Evolutionary conservation across 2,888 invertebrate genomes (phyloP), one percentile per base, ranked within the genome.

Genomic region (Sarcophaga caerulescens): DNA sequence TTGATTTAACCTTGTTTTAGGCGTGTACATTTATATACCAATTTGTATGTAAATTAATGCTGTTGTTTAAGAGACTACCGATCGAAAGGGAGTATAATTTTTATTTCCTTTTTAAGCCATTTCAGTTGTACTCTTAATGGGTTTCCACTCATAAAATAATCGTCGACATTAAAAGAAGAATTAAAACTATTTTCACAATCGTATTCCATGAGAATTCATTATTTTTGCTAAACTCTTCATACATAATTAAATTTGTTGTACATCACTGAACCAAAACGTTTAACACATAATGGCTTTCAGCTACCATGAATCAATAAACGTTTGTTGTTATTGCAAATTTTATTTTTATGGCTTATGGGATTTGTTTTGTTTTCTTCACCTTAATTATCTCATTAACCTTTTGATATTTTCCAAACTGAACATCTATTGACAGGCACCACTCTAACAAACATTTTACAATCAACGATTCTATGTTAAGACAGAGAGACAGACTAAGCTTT

Each of bases 361-460:
- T 69, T 60, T 75, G 79, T 45, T 82, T 76, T 73, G 79, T 82
- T 85, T 82, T 85, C 71, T 62, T 82, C 81, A 82, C 79, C 81
- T 79, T 84, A 87, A 87, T 83, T 87, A 85, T 81, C 87, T 83
- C 78, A 87, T 87, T 87, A 87, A 85, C 85, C 87, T 87, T 85
- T 87, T 84, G 87, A 71, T 74, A 87, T 87, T 85, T 87, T 65
- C 76, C 47, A 71, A 71, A 47, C 78, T 76, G 69, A 87, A 84
- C 79, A 81, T 78, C 66, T 68, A 84, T 84, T 81, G 81, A 82
- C 69, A 68, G 65, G n/a, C n/a, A n/a, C 63, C 23, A 69, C 59
- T 70, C 60, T 60, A 66, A 62, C 71, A 45, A 21, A 12, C 63
- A 63, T 4, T 79, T 62, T 81, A 75, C 71, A 75, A 73, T 62